Evolutionary conservation across 2,797 vertebrate genomes (phyloP), one percentile per base, ranked within the genome.

Genomic region (Mus spretus): DNA sequence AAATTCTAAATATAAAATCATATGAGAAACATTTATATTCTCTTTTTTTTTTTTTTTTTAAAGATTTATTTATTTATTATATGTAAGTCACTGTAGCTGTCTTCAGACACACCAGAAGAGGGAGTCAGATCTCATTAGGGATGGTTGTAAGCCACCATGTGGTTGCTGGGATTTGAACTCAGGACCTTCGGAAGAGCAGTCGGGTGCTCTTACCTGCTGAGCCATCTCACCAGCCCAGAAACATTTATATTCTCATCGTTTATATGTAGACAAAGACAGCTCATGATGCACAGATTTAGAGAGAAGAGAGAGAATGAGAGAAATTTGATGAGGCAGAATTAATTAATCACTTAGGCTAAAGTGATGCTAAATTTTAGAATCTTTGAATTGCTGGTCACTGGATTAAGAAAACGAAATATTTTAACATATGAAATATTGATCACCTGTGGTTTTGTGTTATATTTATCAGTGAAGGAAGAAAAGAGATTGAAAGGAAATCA

Each of bases 401-500:
- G 1, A 78, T 87, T 12, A 44, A 84, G 2, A 80, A 28, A 78
- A 82, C 85, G 7, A 26, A 19, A 47, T n/a, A 3, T 31, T 79
- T 91, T 67, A 13, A 61, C 67, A 77, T 89, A 75, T 59, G 55
- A 84, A 93, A 74, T 63, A 90, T 34, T 94, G 37, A 65, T 82
- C 37, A 74, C 6, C 13, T 89, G 20, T 37, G 44, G 83, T 50
- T 74, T 31, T 89, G 7, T 61, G 44, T 20, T 31, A 67, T 1
- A 31, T 90, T 89, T 67, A 59, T 72, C 17, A 72, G 31, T 44
- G 26, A 89, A 65, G 13, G 7, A 90, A 59, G 20, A 31, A 28
- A 13, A 79, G 2, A 2, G 0, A 72, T 28, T 79, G 28, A 87
- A 74, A 93, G 8, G 13, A 24, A 88, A 91, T 14, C 53, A 93